Conservation (phyloP, 2,113 vertebrate genomes). For the Charina bottae region DNA sequence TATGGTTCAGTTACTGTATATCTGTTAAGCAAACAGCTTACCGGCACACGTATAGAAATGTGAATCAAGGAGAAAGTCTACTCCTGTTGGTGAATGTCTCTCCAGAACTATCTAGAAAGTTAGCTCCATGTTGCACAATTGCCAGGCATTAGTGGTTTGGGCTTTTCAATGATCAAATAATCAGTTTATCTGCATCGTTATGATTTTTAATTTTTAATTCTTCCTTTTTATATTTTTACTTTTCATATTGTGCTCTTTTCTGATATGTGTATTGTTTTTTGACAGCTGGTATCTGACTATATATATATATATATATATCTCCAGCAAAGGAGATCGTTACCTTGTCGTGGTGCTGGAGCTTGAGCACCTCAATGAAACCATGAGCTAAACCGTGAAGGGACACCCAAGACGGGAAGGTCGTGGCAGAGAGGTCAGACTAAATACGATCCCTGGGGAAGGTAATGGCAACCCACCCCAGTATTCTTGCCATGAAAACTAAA, state of each 20-base stretch:
- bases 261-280: background rate
- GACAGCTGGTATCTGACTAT: background rate
- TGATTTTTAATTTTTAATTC: background rate
- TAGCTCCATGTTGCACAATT: background rate
- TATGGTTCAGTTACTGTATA: background rate
- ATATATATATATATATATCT: too few species aligned
- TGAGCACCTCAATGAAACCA: too few species aligned
- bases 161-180: background rate
- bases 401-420: too few species aligned
- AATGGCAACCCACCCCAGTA: too few species aligned
- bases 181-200: background rate
- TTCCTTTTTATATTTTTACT: background rate
- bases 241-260: background rate
- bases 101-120: background rate
- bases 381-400: too few species aligned
- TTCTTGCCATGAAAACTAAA: too few species aligned
- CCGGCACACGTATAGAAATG: background rate
- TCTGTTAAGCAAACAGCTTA: background rate
- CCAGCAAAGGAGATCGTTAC: too few species aligned
- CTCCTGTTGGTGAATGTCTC: background rate
- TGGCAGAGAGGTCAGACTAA: too few species aligned
- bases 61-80: background rate
- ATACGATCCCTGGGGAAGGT: too few species aligned
- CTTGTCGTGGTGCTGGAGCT: too few species aligned
- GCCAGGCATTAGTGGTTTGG: background rate